phyloP scores from a whole-genome alignment of 2,888 invertebrate genomes.

The Harpalus rufipes region DNA sequence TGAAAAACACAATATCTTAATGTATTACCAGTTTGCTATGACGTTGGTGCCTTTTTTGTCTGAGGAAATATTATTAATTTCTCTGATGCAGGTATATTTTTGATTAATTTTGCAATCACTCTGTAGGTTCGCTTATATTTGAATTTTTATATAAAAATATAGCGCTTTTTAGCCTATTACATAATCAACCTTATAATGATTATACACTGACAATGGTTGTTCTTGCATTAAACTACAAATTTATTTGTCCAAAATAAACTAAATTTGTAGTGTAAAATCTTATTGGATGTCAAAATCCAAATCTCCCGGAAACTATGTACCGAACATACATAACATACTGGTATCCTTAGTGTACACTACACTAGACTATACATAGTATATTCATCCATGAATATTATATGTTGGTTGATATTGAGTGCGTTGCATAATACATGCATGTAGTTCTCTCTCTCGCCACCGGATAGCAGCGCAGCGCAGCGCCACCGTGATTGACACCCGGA shows the following conservation, averaged over 20 bases:
- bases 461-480: not conserved
- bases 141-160: too few relatives aligned
- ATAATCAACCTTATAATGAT: too few relatives aligned
- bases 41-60: not conserved
- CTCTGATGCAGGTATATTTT: too few relatives aligned
- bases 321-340: conserved; percentile 15
- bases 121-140: too few relatives aligned
- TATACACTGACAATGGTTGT: too few relatives aligned
- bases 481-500: conserved; percentile 39
- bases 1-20: not conserved
- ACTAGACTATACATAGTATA: not conserved
- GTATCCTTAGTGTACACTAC: conserved; percentile 22
- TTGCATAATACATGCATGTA: conserved; percentile 22
- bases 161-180: too few relatives aligned
- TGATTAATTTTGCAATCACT: too few relatives aligned
- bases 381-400: conserved; percentile 49
- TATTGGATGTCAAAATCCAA: conserved; percentile 27
- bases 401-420: conserved; percentile 1
- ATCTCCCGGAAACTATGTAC: not conserved
- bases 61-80: too few relatives aligned
- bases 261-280: not conserved
- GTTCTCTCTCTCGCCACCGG: conserved; percentile 2
- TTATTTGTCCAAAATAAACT: too few relatives aligned
- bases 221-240: too few relatives aligned
- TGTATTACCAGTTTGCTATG: not conserved